phyloP scores from a whole-genome alignment of 1,140 invertebrate genomes.

The Amphibalanus amphitrite region DNA sequence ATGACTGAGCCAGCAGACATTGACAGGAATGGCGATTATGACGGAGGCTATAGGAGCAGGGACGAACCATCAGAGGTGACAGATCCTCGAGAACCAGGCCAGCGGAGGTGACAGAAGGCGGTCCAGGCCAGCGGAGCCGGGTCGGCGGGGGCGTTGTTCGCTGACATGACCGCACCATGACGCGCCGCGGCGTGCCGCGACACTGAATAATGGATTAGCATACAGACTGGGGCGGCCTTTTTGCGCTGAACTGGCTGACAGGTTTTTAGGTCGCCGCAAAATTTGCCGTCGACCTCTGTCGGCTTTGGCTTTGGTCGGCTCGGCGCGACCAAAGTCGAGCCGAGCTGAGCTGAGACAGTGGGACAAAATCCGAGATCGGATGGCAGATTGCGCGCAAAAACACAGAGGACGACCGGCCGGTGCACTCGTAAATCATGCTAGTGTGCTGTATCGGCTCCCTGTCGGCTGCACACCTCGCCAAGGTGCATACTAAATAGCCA shows the following conservation, averaged over 20 bases:
- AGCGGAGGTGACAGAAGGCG: background rate
- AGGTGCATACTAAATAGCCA: background rate
- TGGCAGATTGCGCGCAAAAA: background rate
- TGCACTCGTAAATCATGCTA: background rate
- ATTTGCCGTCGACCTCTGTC: background rate
- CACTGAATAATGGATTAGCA: slow-evolving; percentile 1
- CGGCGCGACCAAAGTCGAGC: background rate
- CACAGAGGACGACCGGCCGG: background rate
- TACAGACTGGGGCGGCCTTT: background rate
- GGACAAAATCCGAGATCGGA: background rate
- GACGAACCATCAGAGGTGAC: too few species aligned
- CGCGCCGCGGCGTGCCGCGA: background rate
- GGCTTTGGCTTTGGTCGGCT: background rate
- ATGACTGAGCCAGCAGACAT: too few species aligned
- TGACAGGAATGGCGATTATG: too few species aligned
- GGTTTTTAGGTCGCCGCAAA: background rate
- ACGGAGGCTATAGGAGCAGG: too few species aligned
- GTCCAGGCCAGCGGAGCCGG: background rate
- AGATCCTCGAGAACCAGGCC: too few species aligned
- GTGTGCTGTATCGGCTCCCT: background rate
- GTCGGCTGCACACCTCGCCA: background rate
- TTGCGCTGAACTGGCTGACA: background rate
- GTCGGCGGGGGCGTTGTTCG: too few species aligned
- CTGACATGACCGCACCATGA: background rate
- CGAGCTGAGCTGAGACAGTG: too few species aligned